Evolutionary conservation across 92 coral and sea anemone species (phyloP).

Genomic region (Actinostola sp.): DNA sequence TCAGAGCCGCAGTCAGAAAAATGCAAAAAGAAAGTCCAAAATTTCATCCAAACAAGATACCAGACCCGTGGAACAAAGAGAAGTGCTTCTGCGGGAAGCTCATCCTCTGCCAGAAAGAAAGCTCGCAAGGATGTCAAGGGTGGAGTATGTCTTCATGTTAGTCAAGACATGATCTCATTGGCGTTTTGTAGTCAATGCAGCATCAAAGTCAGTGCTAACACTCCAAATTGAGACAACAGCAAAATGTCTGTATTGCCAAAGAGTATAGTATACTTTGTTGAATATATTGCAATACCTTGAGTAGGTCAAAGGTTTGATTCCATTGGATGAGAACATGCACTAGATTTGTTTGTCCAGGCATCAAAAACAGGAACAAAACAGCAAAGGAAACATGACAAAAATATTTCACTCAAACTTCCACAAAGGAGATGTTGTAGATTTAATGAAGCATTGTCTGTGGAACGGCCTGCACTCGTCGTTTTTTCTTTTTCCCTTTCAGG

Average conservation of each 20-base stretch:
- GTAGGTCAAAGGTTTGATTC: not conserved
- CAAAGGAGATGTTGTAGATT: slow-evolving; percentile 7
- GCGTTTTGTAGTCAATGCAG: slow-evolving; percentile 87
- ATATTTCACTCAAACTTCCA: not conserved
- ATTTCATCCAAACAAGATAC: slow-evolving; percentile 6
- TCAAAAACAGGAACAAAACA: not conserved
- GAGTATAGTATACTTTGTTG: slow-evolving; percentile 53
- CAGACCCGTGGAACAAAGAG: slow-evolving; percentile 40
- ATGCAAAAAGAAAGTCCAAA: not conserved
- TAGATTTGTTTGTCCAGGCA: not conserved
- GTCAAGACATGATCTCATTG: slow-evolving; percentile 84
- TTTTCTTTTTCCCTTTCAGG: slow-evolving; percentile 85
- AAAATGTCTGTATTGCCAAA: slow-evolving; percentile 84
- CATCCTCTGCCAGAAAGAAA: slow-evolving; percentile 19
- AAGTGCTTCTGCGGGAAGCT: slow-evolving; percentile 4
- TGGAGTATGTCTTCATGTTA: slow-evolving; percentile 95
- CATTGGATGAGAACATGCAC: slow-evolving; percentile 10
- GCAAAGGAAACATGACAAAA: not conserved
- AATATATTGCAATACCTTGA: slow-evolving; percentile 6
- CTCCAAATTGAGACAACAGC: slow-evolving; percentile 34
- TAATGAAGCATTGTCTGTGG: slow-evolving; percentile 29
- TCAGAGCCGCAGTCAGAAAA: not conserved
- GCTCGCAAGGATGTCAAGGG: slow-evolving; percentile 40
- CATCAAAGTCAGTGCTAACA: slow-evolving; percentile 60
- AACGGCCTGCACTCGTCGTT: slow-evolving; percentile 95